Evolutionary conservation across 1,140 invertebrate species (phyloP).

Genomic region (Mesaphorura yosii): DNA sequence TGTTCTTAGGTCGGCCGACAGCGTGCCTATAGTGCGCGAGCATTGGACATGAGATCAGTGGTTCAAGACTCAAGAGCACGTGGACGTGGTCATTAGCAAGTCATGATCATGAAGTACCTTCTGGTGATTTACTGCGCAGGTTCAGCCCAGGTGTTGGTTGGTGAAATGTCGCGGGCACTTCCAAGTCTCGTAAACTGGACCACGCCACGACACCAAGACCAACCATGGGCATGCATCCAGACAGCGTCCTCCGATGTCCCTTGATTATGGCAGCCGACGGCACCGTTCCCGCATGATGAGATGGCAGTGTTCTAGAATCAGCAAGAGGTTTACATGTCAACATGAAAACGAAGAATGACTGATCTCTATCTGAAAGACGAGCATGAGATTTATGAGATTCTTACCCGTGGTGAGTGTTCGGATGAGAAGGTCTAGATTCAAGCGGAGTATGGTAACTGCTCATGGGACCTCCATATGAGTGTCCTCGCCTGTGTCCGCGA

Average conservation of each 20-base stretch:
- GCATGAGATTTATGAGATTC: too few species aligned
- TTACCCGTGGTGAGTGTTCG: conserved; percentile 27
- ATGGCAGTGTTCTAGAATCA: conserved; percentile 6
- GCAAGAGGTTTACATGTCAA: too few species aligned
- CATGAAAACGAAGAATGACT: too few species aligned
- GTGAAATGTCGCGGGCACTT: conserved; percentile 5
- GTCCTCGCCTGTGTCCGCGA: conserved; percentile 28
- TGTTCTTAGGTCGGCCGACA: too few species aligned
- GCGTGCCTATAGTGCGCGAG: too few species aligned
- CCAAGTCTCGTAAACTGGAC: conserved; percentile 28
- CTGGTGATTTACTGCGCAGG: conserved; percentile 22
- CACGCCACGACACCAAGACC: conserved; percentile 30
- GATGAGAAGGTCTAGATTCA: conserved; percentile 29
- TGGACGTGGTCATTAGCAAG: too few species aligned
- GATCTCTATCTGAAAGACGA: too few species aligned
- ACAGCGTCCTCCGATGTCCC: conserved; percentile 28
- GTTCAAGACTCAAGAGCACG: too few species aligned
- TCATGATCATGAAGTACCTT: too few species aligned
- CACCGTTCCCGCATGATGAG: conserved; percentile 11
- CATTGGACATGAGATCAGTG: too few species aligned
- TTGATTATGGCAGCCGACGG: conserved; percentile 27
- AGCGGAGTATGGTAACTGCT: conserved; percentile 24
- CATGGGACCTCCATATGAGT: conserved; percentile 27
- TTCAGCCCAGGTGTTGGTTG: neutral
- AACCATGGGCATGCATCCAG: conserved; percentile 30